These are phyloP conservation scores for Austrofundulus limnaeus DNA, from an alignment of 2,113 vertebrate genomes.

Conservation along the genomic window DNA sequence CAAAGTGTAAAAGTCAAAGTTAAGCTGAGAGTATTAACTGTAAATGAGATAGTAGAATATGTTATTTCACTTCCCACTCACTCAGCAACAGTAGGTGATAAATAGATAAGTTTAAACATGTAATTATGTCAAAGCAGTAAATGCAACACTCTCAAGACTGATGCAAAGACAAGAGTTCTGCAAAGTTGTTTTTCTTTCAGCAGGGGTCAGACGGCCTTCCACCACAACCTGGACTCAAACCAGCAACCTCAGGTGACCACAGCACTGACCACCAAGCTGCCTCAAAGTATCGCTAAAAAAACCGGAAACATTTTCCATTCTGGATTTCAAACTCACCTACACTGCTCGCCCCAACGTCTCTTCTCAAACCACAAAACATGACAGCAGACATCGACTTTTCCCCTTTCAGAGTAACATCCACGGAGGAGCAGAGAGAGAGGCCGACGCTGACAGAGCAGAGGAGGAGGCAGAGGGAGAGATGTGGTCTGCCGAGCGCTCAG, in stretches of 20 bases:
- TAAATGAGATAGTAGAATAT: too few species aligned
- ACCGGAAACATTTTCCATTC: background rate
- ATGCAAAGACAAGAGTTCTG: conserved; percentile 12
- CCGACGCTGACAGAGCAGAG: conserved; percentile 7
- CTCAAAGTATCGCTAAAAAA: too few species aligned
- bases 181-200: conserved; percentile 21
- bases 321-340: conserved; percentile 62
- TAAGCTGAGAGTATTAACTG: background rate
- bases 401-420: conserved; percentile 48
- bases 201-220: too few species aligned
- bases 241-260: too few species aligned
- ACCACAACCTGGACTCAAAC: too few species aligned
- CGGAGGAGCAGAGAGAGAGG: conserved; percentile 21
- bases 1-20: background rate
- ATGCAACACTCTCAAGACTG: too few species aligned
- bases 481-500: conserved; percentile 52
- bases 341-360: conserved; percentile 57
- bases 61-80: too few species aligned
- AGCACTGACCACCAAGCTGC: too few species aligned
- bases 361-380: conserved; percentile 74
- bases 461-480: conserved; percentile 49
- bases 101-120: background rate
- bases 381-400: conserved; percentile 65
- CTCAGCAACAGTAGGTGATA: too few species aligned
- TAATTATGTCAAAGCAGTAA: background rate